phyloP scores from a whole-genome alignment of 2,113 vertebrate species.

The Odontesthes bonariensis region DNA sequence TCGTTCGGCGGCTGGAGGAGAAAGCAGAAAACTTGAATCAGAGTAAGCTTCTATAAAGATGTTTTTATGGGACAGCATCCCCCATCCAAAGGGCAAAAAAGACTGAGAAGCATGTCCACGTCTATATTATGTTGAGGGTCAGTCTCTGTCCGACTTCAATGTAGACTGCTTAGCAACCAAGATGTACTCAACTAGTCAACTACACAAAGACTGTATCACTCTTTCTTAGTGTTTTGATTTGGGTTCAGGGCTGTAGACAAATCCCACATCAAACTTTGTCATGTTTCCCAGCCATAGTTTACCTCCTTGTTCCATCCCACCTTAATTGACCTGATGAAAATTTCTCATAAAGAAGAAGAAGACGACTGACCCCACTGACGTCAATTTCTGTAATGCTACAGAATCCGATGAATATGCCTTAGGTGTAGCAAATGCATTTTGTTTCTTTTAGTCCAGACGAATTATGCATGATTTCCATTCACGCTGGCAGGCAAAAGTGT shows the following conservation, averaged over 20 bases:
- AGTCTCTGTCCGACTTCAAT: too few species aligned
- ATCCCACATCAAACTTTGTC: too few species aligned
- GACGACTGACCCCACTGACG: neutral
- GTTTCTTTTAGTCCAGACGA: neutral
- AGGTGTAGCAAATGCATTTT: neutral
- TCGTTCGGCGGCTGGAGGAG: conserved; percentile 86
- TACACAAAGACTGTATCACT: too few species aligned
- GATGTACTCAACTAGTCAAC: too few species aligned
- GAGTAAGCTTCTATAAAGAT: neutral
- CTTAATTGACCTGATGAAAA: too few species aligned
- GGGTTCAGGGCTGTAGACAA: too few species aligned
- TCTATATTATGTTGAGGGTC: too few species aligned
- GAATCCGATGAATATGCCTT: neutral
- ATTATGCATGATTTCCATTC: neutral
- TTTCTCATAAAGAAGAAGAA: too few species aligned
- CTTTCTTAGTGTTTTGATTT: too few species aligned
- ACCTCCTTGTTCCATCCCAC: too few species aligned
- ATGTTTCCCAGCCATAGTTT: too few species aligned
- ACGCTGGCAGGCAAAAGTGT: neutral
- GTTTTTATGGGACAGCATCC: neutral
- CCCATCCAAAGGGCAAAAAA: neutral
- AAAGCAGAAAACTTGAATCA: conserved; percentile 7
- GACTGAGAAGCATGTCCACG: neutral
- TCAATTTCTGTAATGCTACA: neutral
- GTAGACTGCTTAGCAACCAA: too few species aligned